Percentiles rank a stretch among this genome's conserved stretches.
Conservation (phyloP, 2,113 vertebrate genomes). For the Ptilorrhoa leucosticta region DNA sequence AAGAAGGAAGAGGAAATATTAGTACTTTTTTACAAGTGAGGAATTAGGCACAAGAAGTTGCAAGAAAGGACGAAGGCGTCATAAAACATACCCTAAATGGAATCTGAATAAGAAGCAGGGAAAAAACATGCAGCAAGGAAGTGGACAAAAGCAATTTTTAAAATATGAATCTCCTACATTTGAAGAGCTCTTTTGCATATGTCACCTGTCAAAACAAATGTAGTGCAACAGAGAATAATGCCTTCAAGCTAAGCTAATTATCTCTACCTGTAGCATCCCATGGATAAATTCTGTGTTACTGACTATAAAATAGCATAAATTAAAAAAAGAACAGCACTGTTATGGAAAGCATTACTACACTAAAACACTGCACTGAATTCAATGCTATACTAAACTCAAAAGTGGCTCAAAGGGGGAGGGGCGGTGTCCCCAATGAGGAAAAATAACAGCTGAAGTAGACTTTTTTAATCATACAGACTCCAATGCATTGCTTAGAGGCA, state of each 20-base stretch:
- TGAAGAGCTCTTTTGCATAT: background rate
- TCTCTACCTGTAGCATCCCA: background rate
- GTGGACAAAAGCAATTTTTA: background rate
- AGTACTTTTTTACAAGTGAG: background rate
- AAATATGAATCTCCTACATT: background rate
- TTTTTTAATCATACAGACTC: background rate
- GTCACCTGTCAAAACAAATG: background rate
- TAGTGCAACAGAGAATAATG: background rate
- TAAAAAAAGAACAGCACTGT: background rate
- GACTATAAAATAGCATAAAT: background rate
- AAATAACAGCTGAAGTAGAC: background rate
- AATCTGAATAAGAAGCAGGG: background rate
- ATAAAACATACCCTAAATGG: background rate
- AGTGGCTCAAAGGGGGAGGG: rapidly evolving
- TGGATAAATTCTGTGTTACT: background rate
- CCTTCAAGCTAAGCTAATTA: background rate
- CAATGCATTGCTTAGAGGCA: background rate
- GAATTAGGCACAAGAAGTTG: background rate
- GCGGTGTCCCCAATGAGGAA: background rate
- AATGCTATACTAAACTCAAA: background rate
- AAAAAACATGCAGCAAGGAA: background rate
- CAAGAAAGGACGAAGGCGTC: background rate
- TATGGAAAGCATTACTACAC: rapidly evolving
- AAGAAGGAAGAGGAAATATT: background rate
- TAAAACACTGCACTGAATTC: background rate